Conservation (phyloP, 2,888 invertebrate species). For the Hypolimnas misippus region DNA sequence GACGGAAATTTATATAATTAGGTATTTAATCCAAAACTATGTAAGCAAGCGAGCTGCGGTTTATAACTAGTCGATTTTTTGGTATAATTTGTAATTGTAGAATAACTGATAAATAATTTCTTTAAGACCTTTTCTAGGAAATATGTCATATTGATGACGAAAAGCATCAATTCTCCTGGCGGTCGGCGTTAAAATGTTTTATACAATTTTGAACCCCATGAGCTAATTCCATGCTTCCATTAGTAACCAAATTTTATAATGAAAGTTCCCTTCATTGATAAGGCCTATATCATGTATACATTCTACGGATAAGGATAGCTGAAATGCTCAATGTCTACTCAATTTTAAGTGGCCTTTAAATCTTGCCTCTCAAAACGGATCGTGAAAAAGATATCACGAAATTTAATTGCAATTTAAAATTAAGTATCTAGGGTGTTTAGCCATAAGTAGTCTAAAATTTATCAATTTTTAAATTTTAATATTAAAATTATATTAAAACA, state of each 20-base stretch:
- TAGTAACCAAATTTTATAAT: neutral
- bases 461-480: neutral
- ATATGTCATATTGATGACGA: neutral
- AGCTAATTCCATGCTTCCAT: slow-evolving; percentile 14
- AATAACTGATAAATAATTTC: neutral
- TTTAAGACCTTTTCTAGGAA: neutral
- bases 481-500: neutral
- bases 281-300: neutral
- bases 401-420: too few species aligned
- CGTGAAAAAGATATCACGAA: too few species aligned
- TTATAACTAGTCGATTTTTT: neutral
- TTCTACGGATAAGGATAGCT: too few species aligned
- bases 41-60: too few species aligned
- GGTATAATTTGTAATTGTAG: neutral
- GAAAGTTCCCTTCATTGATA: neutral
- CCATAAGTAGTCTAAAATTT: neutral
- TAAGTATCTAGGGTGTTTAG: too few species aligned
- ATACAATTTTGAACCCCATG: neutral
- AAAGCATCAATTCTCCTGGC: neutral
- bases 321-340: too few species aligned
- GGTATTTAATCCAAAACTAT: too few species aligned
- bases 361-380: too few species aligned
- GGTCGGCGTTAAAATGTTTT: slow-evolving; percentile 11
- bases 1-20: too few species aligned
- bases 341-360: too few species aligned